Conservation (phyloP, 2,113 vertebrate species). For the pig (Sus scrofa) region T2T-Sscrofa CM000817.6:122238501-122239000, state of each 20-base stretch:
- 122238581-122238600: no score
- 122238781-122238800: not conserved
- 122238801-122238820: not conserved
- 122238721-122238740: not conserved
- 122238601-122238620: no score
- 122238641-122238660: no score
- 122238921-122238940: not conserved
- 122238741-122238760: not conserved
- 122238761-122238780: not conserved
- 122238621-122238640: no score
- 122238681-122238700: not conserved
- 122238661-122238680: no score
- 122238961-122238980: slow-evolving; percentile 18
- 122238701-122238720: not conserved
- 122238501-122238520: no score
- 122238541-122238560: no score
- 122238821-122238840: not conserved
- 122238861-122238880: not conserved
- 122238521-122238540: no score
- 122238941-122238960: slow-evolving; percentile 23
- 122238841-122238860: not conserved
- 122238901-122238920: not conserved
- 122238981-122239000: not conserved
- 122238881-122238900: not conserved
- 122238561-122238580: no score